A percentile compares a stretch with the other conserved stretches of the same genome.
phyloP scores from a whole-genome alignment of 2,113 vertebrate species.

The Halichoerus grypus region DNA sequence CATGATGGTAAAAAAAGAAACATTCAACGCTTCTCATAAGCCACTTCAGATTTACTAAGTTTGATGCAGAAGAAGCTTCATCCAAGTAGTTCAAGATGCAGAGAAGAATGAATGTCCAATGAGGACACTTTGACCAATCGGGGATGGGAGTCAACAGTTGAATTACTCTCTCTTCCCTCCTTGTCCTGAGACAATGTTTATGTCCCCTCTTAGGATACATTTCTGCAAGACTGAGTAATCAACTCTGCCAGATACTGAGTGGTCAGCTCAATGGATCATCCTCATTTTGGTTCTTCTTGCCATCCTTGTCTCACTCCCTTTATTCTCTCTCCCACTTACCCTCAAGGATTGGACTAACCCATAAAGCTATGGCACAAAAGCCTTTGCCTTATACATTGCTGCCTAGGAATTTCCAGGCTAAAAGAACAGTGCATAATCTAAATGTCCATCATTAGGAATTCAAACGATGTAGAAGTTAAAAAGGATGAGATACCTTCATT shows the following conservation, averaged over 20 bases:
- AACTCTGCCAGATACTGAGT: background rate
- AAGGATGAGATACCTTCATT: background rate
- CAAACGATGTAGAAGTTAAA: background rate
- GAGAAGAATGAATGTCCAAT: background rate
- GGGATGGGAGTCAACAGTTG: background rate
- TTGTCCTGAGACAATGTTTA: constrained; percentile 46
- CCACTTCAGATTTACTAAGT: constrained; percentile 10
- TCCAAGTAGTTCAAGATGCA: background rate
- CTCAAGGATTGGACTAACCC: background rate
- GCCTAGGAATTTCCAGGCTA: background rate
- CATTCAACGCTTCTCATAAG: background rate
- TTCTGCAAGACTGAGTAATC: constrained; percentile 18
- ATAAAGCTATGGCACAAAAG: background rate
- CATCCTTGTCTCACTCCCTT: background rate
- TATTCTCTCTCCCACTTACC: background rate
- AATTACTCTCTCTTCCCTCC: background rate
- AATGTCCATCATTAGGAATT: background rate
- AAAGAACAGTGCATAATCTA: background rate
- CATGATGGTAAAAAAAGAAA: background rate
- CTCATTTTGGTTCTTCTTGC: background rate
- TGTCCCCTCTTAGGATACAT: background rate
- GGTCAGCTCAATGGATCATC: background rate
- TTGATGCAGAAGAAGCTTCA: background rate
- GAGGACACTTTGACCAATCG: constrained; percentile 2
- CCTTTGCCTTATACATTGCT: background rate